Evolutionary conservation across 2,888 invertebrate species (phyloP), one percentile per base, ranked within the genome.

Genomic region (Arrhopalites spinosus): DNA sequence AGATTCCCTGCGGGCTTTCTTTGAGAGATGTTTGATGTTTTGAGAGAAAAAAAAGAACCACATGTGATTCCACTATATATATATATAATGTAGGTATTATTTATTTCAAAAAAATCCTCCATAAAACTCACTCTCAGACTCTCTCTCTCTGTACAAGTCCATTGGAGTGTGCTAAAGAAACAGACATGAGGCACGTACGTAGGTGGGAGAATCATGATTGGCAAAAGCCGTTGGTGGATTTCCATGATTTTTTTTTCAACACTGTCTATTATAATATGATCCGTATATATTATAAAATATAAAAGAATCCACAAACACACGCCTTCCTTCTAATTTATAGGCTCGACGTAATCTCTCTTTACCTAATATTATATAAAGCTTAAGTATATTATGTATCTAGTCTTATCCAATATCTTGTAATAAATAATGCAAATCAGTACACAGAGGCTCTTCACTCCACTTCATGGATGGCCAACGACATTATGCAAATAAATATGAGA

Each of bases 181-280:
- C 3, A 53, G n/a, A n/a, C n/a, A n/a, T n/a, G n/a, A n/a, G n/a
- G n/a, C n/a, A 50, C 20, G 23, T 53, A 73, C 73, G 73, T 73
- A 73, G 73, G 73, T 73, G 73, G 73, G 64, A n/a, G n/a, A 66
- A 73, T 69, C 29, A 66, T 70, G 70, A 70, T 70, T 70, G 70
- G 70, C 56, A 36, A 70, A 70, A 11, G 36, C 70, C 36, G 29
- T n/a, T 56, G 53, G 70, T 56, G 27, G 30, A 70, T 70, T n/a
- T 70, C 70, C 56, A 56, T 56, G 56, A 70, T 70, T 70, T 56
- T 70, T 50, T 25, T 67, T 63, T 36, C 36, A 36, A 36, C 36
- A 36, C 3, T 7, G 36, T 63, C 30, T 29, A 63, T 63, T 63
- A 29, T 53, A 53, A 25, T 59, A 70, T 53, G 56, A 70, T 70